These are phyloP conservation scores for Bufo bufo DNA, from an alignment of 2,113 vertebrate genomes.

Conservation along the genomic window DNA sequence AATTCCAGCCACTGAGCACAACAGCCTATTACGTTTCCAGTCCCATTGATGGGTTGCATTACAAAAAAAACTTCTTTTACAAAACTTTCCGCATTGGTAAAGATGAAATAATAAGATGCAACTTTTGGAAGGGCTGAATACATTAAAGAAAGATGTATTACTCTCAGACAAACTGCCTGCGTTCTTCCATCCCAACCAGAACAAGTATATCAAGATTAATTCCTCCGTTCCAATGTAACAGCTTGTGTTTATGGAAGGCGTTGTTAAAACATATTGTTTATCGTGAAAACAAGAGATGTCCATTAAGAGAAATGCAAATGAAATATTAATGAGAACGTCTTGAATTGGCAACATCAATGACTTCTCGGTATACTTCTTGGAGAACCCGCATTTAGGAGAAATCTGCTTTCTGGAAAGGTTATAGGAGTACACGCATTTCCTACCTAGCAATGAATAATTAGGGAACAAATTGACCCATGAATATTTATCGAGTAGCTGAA, in stretches of 20 bases:
- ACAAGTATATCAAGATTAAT: conserved; percentile 41
- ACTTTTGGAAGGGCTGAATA: conserved; percentile 24
- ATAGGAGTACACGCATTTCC: conserved; percentile 42
- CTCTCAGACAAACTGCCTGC: conserved; percentile 11
- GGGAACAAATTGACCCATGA: conserved; percentile 63
- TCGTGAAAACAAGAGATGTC: conserved; percentile 52
- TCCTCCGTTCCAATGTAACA: conserved; percentile 36
- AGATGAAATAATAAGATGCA: conserved; percentile 38
- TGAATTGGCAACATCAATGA: not conserved
- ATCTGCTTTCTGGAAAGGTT: conserved; percentile 50
- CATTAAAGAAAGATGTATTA: conserved; percentile 35
- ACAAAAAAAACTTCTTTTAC: not conserved
- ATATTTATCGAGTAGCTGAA: conserved; percentile 62
- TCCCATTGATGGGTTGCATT: conserved; percentile 20
- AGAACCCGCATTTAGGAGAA: conserved; percentile 27
- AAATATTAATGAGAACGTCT: conserved; percentile 54
- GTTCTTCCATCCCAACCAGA: conserved; percentile 16
- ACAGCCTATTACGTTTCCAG: not conserved
- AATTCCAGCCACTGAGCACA: conserved; percentile 4
- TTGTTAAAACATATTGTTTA: conserved; percentile 56
- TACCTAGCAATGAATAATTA: conserved; percentile 62
- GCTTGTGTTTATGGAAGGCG: conserved; percentile 53
- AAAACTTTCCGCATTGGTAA: conserved; percentile 19
- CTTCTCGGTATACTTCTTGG: conserved; percentile 51
- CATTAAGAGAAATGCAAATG: conserved; percentile 52